Percentiles rank a stretch among this genome's conserved stretches.
Evolutionary conservation across 2,797 vertebrate genomes (phyloP).

Genomic region (Cyprinodon diabolis): DNA sequence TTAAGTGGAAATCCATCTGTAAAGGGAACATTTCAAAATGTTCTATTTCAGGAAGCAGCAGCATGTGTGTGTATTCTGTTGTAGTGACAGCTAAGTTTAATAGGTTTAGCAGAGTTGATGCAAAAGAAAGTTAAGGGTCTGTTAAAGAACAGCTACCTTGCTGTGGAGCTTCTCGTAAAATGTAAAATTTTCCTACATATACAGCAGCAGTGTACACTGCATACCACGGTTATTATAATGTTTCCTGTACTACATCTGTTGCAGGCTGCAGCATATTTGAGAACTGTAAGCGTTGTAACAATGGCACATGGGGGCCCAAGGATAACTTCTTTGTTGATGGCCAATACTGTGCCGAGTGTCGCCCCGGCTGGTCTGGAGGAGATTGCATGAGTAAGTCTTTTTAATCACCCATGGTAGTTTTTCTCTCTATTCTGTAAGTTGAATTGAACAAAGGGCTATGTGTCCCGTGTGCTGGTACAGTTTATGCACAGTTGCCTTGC

Average conservation of each 20-base stretch:
- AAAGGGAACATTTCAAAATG: constrained; percentile 29
- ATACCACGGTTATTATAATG: not conserved
- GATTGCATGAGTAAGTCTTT: constrained; percentile 93
- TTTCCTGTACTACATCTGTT: constrained; percentile 13
- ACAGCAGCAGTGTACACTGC: not conserved
- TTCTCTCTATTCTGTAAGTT: constrained; percentile 8
- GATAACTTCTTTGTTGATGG: constrained; percentile 95
- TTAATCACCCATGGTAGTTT: constrained; percentile 9
- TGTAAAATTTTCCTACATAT: constrained; percentile 4
- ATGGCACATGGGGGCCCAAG: constrained; percentile 92
- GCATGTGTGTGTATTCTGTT: constrained; percentile 35
- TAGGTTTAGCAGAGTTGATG: constrained; percentile 63
- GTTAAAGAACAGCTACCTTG: not conserved
- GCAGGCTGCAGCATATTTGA: constrained; percentile 97
- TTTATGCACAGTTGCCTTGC: too few relatives aligned
- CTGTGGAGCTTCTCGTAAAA: not conserved
- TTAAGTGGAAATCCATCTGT: constrained; percentile 60
- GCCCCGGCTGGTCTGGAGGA: constrained; percentile 95
- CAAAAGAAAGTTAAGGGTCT: constrained; percentile 28
- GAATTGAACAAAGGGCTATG: constrained; percentile 12
- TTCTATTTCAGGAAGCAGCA: constrained; percentile 57
- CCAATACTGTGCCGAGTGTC: constrained; percentile 92
- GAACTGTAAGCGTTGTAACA: constrained; percentile 95
- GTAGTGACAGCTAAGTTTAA: constrained; percentile 46
- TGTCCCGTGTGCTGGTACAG: too few relatives aligned